phyloP scores from a whole-genome alignment of 2,113 vertebrate genomes.

The Diadophis punctatus region DNA sequence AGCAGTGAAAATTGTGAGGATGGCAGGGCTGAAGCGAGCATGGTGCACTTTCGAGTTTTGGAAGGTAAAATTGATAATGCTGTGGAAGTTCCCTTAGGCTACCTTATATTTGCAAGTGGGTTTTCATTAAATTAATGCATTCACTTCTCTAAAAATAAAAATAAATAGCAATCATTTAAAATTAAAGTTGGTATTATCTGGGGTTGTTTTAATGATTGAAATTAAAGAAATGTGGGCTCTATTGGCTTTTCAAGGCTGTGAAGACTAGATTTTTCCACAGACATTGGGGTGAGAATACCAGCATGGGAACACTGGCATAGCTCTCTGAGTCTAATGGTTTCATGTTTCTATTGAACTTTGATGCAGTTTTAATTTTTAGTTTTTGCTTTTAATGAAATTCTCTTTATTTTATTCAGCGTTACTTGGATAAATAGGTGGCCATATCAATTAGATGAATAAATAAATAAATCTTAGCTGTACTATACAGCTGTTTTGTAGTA shows the following conservation, averaged over 20 bases:
- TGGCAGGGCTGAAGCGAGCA: background rate
- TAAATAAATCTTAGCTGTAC: background rate
- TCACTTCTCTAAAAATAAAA: background rate
- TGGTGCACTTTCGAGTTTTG: background rate
- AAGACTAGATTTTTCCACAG: background rate
- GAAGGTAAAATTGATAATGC: background rate
- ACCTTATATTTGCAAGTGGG: background rate
- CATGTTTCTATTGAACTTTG: background rate
- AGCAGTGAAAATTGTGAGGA: background rate
- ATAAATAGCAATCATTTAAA: background rate
- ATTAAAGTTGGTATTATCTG: background rate
- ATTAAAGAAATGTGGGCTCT: background rate
- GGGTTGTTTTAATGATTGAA: background rate
- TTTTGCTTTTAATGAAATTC: background rate
- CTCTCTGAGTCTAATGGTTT: background rate
- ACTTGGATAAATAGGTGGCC: background rate
- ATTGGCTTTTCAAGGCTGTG: background rate
- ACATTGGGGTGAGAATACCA: background rate
- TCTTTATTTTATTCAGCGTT: background rate
- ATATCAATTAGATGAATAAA: background rate
- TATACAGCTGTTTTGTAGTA: background rate
- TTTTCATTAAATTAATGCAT: background rate
- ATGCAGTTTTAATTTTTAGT: background rate
- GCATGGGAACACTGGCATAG: background rate
- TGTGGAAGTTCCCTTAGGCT: background rate